Evolutionary conservation across 2,797 vertebrate genomes (phyloP).

Genomic region (Acanthis flammea): DNA sequence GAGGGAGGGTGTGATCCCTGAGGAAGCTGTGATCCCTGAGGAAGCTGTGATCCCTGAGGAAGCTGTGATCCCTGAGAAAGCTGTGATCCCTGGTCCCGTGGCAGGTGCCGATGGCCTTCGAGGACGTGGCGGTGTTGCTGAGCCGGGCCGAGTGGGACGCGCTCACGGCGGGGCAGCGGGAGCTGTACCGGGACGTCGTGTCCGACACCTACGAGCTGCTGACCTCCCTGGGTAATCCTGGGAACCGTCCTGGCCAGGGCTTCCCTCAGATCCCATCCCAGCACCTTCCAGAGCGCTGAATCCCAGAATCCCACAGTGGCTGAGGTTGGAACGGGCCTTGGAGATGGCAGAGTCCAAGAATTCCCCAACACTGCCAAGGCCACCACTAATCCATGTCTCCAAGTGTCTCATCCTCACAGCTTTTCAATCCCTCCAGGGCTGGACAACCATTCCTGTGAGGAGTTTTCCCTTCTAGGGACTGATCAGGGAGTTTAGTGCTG

Average conservation of each 20-base stretch:
- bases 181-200: not conserved
- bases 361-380: not conserved
- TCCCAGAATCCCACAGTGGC: not conserved
- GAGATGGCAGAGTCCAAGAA: rapidly evolving
- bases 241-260: rapidly evolving
- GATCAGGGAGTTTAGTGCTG: not conserved
- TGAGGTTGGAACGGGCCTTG: not conserved
- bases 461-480: not conserved
- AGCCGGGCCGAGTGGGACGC: not conserved
- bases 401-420: not conserved
- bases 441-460: not conserved
- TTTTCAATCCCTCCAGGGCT: not conserved
- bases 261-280: not conserved
- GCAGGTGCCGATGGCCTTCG: not conserved
- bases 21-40: too few species aligned
- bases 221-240: not conserved
- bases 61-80: not conserved
- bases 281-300: not conserved
- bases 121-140: not conserved
- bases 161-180: not conserved
- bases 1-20: not conserved
- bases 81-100: not conserved
- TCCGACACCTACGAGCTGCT: not conserved
- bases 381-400: not conserved
- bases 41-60: too few species aligned